These are phyloP conservation scores for Pantherophis alleghaniensis DNA, from an alignment of 2,797 vertebrate species.

Conservation along the genomic window DNA sequence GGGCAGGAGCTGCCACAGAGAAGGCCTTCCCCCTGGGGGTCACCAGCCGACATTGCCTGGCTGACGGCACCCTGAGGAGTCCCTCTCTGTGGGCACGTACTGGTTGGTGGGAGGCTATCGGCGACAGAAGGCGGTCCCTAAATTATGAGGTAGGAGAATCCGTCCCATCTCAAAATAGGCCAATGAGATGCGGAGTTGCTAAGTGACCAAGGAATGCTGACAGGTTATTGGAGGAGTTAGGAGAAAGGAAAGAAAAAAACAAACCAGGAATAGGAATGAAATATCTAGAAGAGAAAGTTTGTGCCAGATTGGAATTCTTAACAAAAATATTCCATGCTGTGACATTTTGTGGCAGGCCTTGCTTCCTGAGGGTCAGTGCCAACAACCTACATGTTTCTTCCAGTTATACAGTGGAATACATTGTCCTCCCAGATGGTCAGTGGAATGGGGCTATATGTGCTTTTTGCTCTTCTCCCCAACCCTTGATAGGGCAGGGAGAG, in stretches of 20 bases:
- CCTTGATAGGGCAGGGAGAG: constrained; percentile 24
- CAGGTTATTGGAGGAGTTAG: not conserved
- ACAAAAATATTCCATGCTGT: not conserved
- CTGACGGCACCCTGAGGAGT: too few species aligned
- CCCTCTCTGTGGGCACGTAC: too few species aligned
- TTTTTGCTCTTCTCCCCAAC: not conserved
- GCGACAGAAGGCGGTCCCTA: not conserved
- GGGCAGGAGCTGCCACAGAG: too few species aligned
- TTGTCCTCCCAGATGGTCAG: not conserved
- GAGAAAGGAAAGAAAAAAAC: not conserved
- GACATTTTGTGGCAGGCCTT: not conserved
- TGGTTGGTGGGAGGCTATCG: too few species aligned
- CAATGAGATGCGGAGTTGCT: not conserved
- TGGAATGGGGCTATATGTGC: not conserved
- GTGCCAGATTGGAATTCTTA: not conserved
- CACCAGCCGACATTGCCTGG: too few species aligned
- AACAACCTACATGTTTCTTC: not conserved
- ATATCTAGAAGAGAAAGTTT: not conserved
- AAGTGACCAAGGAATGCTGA: not conserved
- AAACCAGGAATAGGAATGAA: not conserved
- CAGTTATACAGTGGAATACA: not conserved
- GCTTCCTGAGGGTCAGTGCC: not conserved
- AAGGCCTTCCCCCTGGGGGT: too few species aligned
- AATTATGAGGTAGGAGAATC: not conserved
- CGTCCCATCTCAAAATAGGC: not conserved